Evolutionary conservation across 2,797 vertebrate genomes (phyloP).

Genomic region (Epinephelus malabaricus): DNA sequence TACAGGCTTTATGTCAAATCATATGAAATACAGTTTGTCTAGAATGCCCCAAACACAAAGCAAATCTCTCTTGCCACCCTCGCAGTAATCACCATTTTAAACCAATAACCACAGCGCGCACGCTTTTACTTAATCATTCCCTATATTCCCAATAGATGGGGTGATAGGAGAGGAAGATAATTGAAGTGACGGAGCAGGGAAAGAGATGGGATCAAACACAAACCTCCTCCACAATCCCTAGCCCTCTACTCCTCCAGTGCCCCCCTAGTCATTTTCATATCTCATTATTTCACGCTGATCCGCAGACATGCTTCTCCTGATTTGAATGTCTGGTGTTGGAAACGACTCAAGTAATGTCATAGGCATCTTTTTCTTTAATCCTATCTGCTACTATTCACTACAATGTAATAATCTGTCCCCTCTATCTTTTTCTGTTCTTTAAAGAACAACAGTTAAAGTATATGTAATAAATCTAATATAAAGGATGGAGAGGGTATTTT

Average conservation of each 20-base stretch:
- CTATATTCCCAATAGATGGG: slow-evolving; percentile 74
- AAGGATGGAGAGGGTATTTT: slow-evolving; percentile 12
- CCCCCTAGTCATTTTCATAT: slow-evolving; percentile 89
- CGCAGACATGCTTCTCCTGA: slow-evolving; percentile 63
- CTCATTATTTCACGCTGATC: slow-evolving; percentile 80
- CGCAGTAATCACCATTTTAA: slow-evolving; percentile 72
- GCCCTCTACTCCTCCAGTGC: slow-evolving; percentile 84
- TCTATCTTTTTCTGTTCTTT: slow-evolving; percentile 41
- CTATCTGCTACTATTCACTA: slow-evolving; percentile 46
- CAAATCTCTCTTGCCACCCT: slow-evolving; percentile 42
- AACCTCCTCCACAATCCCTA: slow-evolving; percentile 74
- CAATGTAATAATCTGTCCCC: slow-evolving; percentile 45
- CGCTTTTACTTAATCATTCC: slow-evolving; percentile 80
- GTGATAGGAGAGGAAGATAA: slow-evolving; percentile 87
- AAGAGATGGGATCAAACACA: slow-evolving; percentile 86
- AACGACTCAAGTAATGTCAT: slow-evolving; percentile 61
- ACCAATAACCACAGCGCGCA: slow-evolving; percentile 65
- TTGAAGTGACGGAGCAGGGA: slow-evolving; percentile 87
- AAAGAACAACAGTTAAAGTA: slow-evolving; percentile 22
- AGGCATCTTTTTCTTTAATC: slow-evolving; percentile 60
- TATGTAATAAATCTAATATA: slow-evolving; percentile 3
- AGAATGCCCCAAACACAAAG: slow-evolving; percentile 54
- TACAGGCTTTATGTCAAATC: slow-evolving; percentile 22
- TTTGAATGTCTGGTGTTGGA: slow-evolving; percentile 66
- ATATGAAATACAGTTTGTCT: slow-evolving; percentile 39